Percentiles rank a stretch among this genome's conserved stretches.
phyloP scores from a whole-genome alignment of 2,888 invertebrate species.

The Ametastegia equiseti region DNA sequence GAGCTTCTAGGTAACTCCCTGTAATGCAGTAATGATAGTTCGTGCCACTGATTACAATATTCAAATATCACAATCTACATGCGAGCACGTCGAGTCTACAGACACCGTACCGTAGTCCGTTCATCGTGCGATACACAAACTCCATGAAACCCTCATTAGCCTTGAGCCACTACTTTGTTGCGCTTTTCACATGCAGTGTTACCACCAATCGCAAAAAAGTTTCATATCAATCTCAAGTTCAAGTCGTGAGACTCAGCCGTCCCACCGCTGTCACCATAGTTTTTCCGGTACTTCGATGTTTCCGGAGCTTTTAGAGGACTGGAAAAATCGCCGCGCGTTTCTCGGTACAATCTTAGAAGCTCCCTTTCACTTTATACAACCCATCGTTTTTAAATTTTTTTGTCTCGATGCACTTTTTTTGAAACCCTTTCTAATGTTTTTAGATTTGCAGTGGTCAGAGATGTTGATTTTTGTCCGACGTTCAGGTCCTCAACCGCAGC shows the following conservation, averaged over 20 bases:
- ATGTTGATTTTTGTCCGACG: no score
- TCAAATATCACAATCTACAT: conserved; percentile 68
- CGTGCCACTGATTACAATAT: conserved; percentile 67
- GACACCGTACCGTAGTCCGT: background rate
- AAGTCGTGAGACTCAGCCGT: background rate
- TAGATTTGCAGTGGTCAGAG: no score
- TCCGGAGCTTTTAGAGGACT: background rate
- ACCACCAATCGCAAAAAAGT: background rate
- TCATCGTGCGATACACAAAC: background rate
- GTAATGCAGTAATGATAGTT: conserved; percentile 59
- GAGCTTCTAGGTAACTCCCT: conserved; percentile 7
- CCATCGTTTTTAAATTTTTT: background rate
- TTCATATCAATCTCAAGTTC: background rate
- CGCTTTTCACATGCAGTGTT: background rate
- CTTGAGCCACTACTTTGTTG: background rate
- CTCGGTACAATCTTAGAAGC: background rate
- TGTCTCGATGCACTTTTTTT: no score
- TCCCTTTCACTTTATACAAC: background rate
- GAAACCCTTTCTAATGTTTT: no score
- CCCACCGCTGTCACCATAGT: conserved; percentile 5
- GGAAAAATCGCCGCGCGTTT: no score
- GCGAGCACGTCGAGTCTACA: conserved; percentile 55
- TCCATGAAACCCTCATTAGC: no score
- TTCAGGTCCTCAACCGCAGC: no score
- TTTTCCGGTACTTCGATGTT: background rate